Evolutionary conservation across 2,888 invertebrate genomes (phyloP), one percentile per base, ranked within the genome.

Genomic region (Apotomis capreana): DNA sequence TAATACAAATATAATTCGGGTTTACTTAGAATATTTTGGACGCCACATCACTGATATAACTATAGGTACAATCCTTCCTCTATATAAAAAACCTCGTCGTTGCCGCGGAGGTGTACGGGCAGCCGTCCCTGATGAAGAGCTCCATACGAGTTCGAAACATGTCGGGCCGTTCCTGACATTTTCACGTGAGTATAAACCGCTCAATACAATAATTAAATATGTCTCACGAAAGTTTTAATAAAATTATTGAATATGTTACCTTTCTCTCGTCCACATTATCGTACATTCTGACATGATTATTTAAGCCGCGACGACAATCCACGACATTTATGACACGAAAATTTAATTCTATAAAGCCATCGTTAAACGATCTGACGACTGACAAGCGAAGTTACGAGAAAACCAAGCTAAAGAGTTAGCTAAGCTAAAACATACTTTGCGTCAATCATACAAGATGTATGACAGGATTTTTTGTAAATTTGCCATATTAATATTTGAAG

Each of bases 261-360:
- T 8, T 49, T 10, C 49, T 49, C 9, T 49, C 49, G 40, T 40
- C 40, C 40, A 40, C 49, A 26, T n/a, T 55, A 64, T 40, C 55
- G 40, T 37, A 60, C 46, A 62, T 58, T 70, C 76, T 78, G 74
- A 79, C 77, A 74, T 76, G 73, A 74, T 75, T 78, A 79, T 75
- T 71, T 46, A 74, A 80, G 75, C 79, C 77, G 69, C 79, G 82
- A 78, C 80, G 78, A 78, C 76, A 78, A 74, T 74, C 75, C 75
- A 77, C 78, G 77, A 80, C 76, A 78, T 79, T 75, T 76, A 75
- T 77, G 80, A 82, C 79, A 79, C 76, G 80, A 78, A 69, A 79
- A 80, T 81, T 78, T 71, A 67, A 75, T 78, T 78, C 75, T 60
- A 61, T 74, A 67, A 70, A n/a, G 51, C 70, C 67, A 57, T 67